Evolutionary conservation across 2,888 invertebrate genomes (phyloP).

Genomic region (Meghimatium bilineatum): DNA sequence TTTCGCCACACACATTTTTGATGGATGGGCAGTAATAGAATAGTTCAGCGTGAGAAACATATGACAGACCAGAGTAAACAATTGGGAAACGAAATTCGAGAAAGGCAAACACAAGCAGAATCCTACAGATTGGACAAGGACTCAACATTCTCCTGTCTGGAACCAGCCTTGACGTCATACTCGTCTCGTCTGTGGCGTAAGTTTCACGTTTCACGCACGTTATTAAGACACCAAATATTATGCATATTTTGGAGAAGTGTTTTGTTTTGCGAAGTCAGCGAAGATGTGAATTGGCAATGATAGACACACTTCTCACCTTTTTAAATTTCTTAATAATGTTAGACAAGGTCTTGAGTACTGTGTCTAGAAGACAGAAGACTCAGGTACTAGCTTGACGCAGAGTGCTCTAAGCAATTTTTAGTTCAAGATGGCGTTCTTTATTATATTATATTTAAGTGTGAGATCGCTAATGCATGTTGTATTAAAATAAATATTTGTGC

Average conservation of each 20-base stretch:
- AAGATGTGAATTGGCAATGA: not conserved
- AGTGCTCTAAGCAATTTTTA: not conserved
- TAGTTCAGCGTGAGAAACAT: not conserved
- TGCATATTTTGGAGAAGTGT: not conserved
- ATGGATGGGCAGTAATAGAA: not conserved
- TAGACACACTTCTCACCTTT: not conserved
- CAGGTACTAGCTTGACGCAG: not conserved
- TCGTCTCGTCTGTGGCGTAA: not conserved
- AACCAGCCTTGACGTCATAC: not conserved
- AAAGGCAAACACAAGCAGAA: not conserved
- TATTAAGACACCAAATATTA: not conserved
- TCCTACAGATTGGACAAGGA: not conserved
- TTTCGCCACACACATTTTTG: not conserved
- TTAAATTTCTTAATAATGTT: not conserved
- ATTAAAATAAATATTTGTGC: no score
- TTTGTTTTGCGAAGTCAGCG: not conserved
- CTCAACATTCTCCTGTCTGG: slow-evolving; percentile 1
- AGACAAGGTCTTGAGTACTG: not conserved
- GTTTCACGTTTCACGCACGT: not conserved
- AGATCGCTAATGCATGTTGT: not conserved
- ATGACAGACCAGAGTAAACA: slow-evolving; percentile 4
- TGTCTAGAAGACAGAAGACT: not conserved
- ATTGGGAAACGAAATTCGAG: not conserved
- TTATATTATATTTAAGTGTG: not conserved
- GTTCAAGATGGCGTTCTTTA: not conserved